These are phyloP conservation scores for Enoplolaimus lenunculus DNA, from an alignment of 2,888 invertebrate species.

Conservation along the genomic window DNA sequence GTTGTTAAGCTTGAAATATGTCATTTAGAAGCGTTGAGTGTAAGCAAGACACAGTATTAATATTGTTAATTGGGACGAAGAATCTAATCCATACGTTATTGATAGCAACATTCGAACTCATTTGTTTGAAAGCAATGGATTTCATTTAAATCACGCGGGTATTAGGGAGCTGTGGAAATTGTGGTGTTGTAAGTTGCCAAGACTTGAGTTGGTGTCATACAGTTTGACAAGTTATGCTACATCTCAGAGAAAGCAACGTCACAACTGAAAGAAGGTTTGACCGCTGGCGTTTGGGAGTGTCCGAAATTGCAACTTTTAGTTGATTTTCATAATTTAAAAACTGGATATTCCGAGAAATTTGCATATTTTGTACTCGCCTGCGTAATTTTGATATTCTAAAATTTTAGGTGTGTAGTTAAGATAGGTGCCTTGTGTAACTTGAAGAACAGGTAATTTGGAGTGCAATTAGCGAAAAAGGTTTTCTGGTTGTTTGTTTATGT, in stretches of 20 bases:
- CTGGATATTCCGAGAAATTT: too few relatives aligned
- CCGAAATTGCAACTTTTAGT: not conserved
- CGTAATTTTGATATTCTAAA: too few relatives aligned
- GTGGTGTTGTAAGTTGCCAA: not conserved
- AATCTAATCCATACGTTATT: not conserved
- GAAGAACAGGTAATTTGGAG: too few relatives aligned
- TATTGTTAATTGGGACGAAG: not conserved
- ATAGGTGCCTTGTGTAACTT: too few relatives aligned
- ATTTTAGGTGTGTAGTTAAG: too few relatives aligned
- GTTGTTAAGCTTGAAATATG: not conserved
- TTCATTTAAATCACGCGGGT: not conserved
- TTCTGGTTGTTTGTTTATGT: too few relatives aligned
- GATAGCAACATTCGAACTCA: not conserved
- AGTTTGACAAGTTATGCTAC: not conserved
- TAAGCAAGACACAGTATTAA: too few relatives aligned
- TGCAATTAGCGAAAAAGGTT: too few relatives aligned
- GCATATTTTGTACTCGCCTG: too few relatives aligned
- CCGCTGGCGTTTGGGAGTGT: not conserved
- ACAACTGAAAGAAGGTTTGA: not conserved
- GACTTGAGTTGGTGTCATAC: not conserved
- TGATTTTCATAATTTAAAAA: too few relatives aligned
- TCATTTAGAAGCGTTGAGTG: not conserved
- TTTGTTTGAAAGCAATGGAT: not conserved
- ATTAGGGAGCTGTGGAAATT: not conserved
- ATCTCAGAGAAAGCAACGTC: not conserved